phyloP scores from a whole-genome alignment of 2,888 invertebrate genomes.

The Coelinius sp. region DNA sequence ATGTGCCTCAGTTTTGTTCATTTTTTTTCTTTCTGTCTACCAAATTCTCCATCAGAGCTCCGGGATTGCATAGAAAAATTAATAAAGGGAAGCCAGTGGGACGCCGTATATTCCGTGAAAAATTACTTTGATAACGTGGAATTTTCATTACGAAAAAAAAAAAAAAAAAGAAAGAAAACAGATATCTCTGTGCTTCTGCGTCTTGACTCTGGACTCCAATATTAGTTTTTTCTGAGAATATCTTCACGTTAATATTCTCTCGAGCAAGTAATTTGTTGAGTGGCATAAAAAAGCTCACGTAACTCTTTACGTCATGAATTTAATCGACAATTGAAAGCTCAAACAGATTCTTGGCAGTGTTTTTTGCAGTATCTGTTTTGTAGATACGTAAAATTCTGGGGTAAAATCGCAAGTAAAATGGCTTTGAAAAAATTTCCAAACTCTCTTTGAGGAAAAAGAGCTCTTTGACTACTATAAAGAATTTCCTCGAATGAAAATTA shows the following conservation, averaged over 20 bases:
- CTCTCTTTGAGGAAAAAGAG: neutral
- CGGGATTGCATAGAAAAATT: neutral
- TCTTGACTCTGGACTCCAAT: neutral
- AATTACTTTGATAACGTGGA: neutral
- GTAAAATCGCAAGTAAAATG: neutral
- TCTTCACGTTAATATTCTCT: neutral
- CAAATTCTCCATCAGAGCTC: neutral
- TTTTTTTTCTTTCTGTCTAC: neutral
- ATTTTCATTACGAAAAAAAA: neutral
- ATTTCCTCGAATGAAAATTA: neutral
- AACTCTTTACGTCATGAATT: neutral
- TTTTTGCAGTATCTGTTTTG: neutral
- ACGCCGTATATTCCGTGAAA: neutral
- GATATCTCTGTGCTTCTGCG: neutral
- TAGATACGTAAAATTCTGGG: neutral
- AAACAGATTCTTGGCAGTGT: neutral
- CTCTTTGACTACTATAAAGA: neutral
- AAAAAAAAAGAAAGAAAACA: neutral
- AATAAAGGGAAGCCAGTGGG: neutral
- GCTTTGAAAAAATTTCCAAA: neutral
- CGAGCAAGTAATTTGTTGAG: neutral
- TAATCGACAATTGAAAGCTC: neutral
- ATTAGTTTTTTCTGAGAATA: neutral
- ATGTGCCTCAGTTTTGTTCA: neutral
- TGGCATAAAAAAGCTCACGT: neutral